phyloP scores from a whole-genome alignment of 2,797 vertebrate genomes.

The Sebastes minor region DNA sequence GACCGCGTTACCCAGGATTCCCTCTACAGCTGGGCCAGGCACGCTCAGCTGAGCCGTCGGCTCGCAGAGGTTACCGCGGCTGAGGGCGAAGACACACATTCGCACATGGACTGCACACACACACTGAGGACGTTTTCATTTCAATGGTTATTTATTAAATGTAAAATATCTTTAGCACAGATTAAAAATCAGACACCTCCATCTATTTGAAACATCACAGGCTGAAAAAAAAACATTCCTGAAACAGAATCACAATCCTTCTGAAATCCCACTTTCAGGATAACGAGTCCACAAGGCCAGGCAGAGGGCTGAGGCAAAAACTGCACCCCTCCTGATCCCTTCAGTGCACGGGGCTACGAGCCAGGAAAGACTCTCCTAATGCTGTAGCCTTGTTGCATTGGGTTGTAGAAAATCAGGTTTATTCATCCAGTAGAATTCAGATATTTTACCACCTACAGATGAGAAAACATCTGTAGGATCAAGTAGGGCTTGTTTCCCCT shows the following conservation, averaged over 20 bases:
- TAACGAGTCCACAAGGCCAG: conserved; percentile 64
- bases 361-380: conserved; percentile 41
- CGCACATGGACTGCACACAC: conserved; percentile 15
- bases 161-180: conserved; percentile 91
- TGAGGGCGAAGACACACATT: conserved; percentile 64
- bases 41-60: conserved; percentile 85
- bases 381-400: conserved; percentile 19
- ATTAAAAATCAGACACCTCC: conserved; percentile 89
- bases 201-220: conserved; percentile 84
- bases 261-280: conserved; percentile 73
- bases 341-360: conserved; percentile 19
- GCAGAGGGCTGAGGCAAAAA: conserved; percentile 85
- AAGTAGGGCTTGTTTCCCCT: conserved; percentile 12
- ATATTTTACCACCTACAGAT: conserved; percentile 17
- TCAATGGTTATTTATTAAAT: conserved; percentile 90
- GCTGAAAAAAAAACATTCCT: conserved; percentile 83
- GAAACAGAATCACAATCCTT: conserved; percentile 80
- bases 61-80: conserved; percentile 61
- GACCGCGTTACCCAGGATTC: conserved; percentile 85
- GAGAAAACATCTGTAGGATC: conserved; percentile 3
- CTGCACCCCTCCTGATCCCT: conserved; percentile 56
- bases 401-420: conserved; percentile 30
- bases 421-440: conserved; percentile 22
- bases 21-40: conserved; percentile 80
- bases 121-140: conserved; percentile 64